A percentile compares a stretch with the other conserved stretches of the same genome.
phyloP scores from a whole-genome alignment of 1,140 invertebrate species.

The Drosophila sproati region DNA sequence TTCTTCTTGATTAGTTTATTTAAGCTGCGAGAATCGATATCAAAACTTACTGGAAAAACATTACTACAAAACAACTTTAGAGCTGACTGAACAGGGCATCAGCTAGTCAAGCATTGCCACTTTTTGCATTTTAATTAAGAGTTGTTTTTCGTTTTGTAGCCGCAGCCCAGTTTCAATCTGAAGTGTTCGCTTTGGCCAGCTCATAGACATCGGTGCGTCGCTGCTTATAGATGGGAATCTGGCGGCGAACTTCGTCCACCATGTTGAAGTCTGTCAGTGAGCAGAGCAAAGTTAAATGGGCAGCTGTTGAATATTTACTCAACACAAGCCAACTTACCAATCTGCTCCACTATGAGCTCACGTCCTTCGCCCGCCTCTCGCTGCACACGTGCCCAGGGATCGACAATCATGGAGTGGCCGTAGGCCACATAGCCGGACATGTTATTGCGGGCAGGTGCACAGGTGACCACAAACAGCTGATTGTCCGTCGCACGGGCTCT shows the following conservation, averaged over 20 bases:
- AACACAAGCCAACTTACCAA: slow-evolving; percentile 85
- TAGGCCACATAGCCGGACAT: slow-evolving; percentile 93
- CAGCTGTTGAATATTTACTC: too few relatives aligned
- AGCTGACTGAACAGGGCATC: slow-evolving; percentile 2
- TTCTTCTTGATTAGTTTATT: too few relatives aligned
- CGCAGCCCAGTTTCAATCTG: slow-evolving; percentile 1
- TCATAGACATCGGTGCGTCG: slow-evolving; percentile 92
- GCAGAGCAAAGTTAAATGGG: slow-evolving; percentile 42
- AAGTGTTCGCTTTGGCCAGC: slow-evolving; percentile 26
- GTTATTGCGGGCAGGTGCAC: slow-evolving; percentile 91
- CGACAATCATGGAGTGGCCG: slow-evolving; percentile 93
- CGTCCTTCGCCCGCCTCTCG: slow-evolving; percentile 89
- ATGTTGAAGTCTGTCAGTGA: slow-evolving; percentile 88
- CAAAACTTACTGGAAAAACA: too few relatives aligned
- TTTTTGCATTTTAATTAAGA: neutral
- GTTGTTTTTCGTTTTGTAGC: slow-evolving; percentile 35
- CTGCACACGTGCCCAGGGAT: slow-evolving; percentile 95
- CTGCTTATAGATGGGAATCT: slow-evolving; percentile 92
- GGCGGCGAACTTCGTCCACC: slow-evolving; percentile 90
- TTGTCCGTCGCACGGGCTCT: slow-evolving; percentile 94
- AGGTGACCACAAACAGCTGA: slow-evolving; percentile 91
- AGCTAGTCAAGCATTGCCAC: neutral
- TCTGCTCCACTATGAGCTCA: slow-evolving; percentile 90
- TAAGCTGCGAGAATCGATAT: too few relatives aligned
- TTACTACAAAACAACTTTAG: neutral